These are phyloP conservation scores for Semotilus atromaculatus DNA, from an alignment of 2,797 vertebrate genomes.

Conservation along the genomic window DNA sequence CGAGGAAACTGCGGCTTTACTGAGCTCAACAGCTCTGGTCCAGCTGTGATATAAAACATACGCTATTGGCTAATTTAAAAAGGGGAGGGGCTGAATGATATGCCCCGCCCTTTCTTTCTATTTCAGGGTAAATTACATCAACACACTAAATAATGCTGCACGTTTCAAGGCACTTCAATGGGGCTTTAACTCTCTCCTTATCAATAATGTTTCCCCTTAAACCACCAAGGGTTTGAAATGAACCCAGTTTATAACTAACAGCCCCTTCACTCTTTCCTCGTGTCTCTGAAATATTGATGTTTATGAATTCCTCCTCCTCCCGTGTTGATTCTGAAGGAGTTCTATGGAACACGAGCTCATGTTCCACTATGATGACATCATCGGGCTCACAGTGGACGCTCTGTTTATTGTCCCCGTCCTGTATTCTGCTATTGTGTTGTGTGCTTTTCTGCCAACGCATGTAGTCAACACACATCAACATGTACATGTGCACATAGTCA, in stretches of 20 bases:
- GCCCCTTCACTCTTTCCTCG: not conserved
- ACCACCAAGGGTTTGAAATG: not conserved
- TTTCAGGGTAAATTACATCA: no score
- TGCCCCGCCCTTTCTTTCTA: no score
- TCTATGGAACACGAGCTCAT: not conserved
- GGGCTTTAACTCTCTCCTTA: no score
- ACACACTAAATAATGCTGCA: no score
- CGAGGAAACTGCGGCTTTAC: no score
- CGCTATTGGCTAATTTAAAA: no score
- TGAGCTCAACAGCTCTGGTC: no score
- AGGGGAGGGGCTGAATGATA: no score
- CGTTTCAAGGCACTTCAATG: no score
- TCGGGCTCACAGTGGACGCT: constrained; percentile 19
- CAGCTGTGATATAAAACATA: no score
- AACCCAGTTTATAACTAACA: not conserved
- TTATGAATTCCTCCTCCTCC: constrained; percentile 12
- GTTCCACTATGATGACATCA: constrained; percentile 42
- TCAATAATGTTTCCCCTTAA: not conserved
- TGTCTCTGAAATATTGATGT: not conserved
- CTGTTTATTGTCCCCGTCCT: constrained; percentile 21
- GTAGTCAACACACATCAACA: constrained; percentile 30
- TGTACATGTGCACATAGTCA: constrained; percentile 13
- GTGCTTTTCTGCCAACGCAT: constrained; percentile 1
- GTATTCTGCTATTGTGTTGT: constrained; percentile 38
- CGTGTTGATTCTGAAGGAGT: constrained; percentile 6